Base-by-base conservation (phyloP, 2,888 invertebrate species). In the Selenia dentaria region DNA sequence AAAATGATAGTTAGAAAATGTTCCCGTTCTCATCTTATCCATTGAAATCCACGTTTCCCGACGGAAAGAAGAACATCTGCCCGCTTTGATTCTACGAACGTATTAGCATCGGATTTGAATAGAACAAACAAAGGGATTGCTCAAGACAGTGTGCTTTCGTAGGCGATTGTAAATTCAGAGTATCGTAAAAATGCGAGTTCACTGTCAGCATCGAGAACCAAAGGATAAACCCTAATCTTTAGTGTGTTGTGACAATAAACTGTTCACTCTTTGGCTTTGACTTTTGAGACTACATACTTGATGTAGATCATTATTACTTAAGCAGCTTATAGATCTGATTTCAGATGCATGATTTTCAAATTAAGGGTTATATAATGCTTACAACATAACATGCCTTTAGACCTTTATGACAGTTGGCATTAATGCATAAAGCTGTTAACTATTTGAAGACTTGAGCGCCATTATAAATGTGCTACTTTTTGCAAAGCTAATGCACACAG, bases 31-130 rank as follows among this genome's bases (percentile, higher is more conserved):
- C 73, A 70, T 79, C 69, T 73, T 70, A 73, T 74, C 74, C 72
- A 72, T 74, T 75, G 70, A 77, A 79, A 79, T 82, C 81, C 83
- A 71, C 76, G 73, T 76, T 82, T 75, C 69, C 73, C 66, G 67
- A 73, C 70, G 79, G 79, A 82, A 83, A 83, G 79, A 78, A 77
- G 77, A 84, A 78, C 81, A 81, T 81, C 79, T 79, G 81, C 77
- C 80, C 78, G 79, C 83, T 86, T 84, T 85, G 87, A 86, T 88
- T 86, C 84, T 70, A 77, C 78, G 74, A 83, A 84, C 83, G 85
- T 87, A 87, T 87, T 89, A 87, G 86, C 87, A 88, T 88, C 79
- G 80, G 72, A 89, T 89, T 89, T 89, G 89, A 89, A 89, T 89
- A 87, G 86, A 82, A 89, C 89, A 88, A 88, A 88, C 87, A 88